Percentiles rank a stretch among this genome's conserved stretches.
These are phyloP conservation scores for Odobenus rosmarus DNA, from an alignment of 2,113 vertebrate genomes.

Conservation along the genomic window DNA sequence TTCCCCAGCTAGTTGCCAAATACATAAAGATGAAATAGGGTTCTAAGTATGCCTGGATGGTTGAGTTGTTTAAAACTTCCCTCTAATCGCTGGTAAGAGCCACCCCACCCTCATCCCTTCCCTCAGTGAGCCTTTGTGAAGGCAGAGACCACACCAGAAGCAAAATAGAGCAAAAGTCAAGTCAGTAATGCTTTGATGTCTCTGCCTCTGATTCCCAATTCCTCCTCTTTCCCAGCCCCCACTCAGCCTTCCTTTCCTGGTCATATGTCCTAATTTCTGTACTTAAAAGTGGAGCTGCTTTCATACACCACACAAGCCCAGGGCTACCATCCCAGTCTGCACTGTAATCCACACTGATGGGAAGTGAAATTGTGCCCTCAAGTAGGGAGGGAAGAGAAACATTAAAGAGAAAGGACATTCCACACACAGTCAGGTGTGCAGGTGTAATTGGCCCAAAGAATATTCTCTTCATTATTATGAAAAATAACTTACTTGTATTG, in stretches of 20 bases:
- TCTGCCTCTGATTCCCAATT: neutral
- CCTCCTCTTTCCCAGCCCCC: neutral
- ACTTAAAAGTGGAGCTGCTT: neutral
- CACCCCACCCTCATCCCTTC: neutral
- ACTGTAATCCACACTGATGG: neutral
- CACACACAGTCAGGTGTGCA: neutral
- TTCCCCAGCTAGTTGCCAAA: constrained; percentile 57
- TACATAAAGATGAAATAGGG: constrained; percentile 57
- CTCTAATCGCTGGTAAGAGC: neutral
- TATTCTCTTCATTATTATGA: neutral
- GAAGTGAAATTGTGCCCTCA: neutral
- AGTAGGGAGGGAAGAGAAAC: neutral
- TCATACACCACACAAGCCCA: neutral
- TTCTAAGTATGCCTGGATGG: constrained; percentile 49
- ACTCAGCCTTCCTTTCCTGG: neutral
- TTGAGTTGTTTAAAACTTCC: constrained; percentile 47
- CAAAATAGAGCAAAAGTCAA: neutral
- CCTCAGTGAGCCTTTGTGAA: neutral
- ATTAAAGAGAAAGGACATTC: neutral
- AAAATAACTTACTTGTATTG: neutral
- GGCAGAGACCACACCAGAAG: neutral
- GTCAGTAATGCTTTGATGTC: neutral
- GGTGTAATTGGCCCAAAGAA: neutral
- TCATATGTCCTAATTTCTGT: neutral
- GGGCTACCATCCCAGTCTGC: neutral